phyloP scores from a whole-genome alignment of 2,797 vertebrate species.

The Betta splendens region DNA sequence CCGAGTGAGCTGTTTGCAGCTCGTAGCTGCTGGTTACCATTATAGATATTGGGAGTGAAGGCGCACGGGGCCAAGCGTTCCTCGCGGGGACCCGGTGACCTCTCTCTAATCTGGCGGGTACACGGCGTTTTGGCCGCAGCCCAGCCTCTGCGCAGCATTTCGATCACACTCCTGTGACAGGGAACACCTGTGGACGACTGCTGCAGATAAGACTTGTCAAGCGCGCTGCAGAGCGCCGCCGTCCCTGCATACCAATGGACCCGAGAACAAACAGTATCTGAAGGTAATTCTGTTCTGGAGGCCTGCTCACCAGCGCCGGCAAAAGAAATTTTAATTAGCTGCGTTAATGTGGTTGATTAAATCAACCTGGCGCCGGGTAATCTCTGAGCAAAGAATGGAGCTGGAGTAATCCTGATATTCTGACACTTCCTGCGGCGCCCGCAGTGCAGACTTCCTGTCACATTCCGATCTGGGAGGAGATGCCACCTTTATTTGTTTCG shows the following conservation, averaged over 20 bases:
- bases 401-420: slow-evolving; percentile 15
- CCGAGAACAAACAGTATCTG: slow-evolving; percentile 37
- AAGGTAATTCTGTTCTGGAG: slow-evolving; percentile 46
- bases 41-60: slow-evolving; percentile 22
- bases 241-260: slow-evolving; percentile 61
- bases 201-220: slow-evolving; percentile 68
- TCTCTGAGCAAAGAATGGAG: slow-evolving; percentile 46
- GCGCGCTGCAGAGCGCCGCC: slow-evolving; percentile 10
- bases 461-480: slow-evolving; percentile 31
- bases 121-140: slow-evolving; percentile 59
- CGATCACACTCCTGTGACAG: slow-evolving; percentile 71
- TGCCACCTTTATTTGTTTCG: slow-evolving; percentile 29
- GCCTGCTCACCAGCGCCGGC: slow-evolving; percentile 29
- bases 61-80: slow-evolving; percentile 23
- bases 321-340: slow-evolving; percentile 70
- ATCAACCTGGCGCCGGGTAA: slow-evolving; percentile 56
- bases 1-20: not conserved
- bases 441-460: slow-evolving; percentile 1
- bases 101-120: slow-evolving; percentile 64
- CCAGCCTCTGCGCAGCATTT: slow-evolving; percentile 52
- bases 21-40: slow-evolving; percentile 15
- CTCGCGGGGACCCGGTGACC: slow-evolving; percentile 24
- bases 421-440: slow-evolving; percentile 1
- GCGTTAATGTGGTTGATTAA: slow-evolving; percentile 69
- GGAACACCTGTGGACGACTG: slow-evolving; percentile 72